Evolutionary conservation across 2,797 vertebrate species (phyloP), one percentile per base, ranked within the genome.

Genomic region (Chaenodraco wilsoni): DNA sequence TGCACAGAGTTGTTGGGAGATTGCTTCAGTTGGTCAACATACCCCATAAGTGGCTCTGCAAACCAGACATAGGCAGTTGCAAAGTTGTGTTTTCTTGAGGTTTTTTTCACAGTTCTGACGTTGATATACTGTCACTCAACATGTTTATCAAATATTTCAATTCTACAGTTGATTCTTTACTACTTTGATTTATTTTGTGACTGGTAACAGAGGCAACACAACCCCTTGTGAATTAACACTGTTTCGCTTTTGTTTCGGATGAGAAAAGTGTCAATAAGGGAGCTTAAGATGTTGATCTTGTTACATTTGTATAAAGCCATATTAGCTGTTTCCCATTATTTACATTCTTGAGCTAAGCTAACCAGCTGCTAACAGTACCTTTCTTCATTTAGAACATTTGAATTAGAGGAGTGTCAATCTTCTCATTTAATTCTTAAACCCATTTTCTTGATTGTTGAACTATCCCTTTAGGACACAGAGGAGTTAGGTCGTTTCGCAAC

Each of bases 11-110:
- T 72, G 67, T 51, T 49, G 12, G 40, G n/a, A 51, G 43, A 17
- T 55, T 44, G 44, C 16, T 60, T 65, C 57, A 21, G 44, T 44
- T 74, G 50, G 66, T 83, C 72, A 66, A 58, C 46, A 70, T 55
- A 76, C 51, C 58, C 50, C 10, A 9, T 14, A 49, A 65, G 55
- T 55, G 40, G 16, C 21, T 33, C 62, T 16, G 8, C 68, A 65
- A 27, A 27, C 27, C 27, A 31, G 33, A 19, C 23, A 5, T 48
- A n/a, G 65, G 31, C 13, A 48, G 5, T 46, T 50, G 37, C 11
- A 69, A 73, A 61, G 41, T 15, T 27, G 16, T 61, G 16, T 52
- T 33, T 65, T 65, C 3, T 72, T 67, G 57, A 41, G 21, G 51
- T 14, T 41, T 44, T 60, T 56, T 67, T 54, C 27, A 62, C 7